Conservation (phyloP, 92 coral and sea anemone genomes). For the Zoanthus sansibaricus region DNA sequence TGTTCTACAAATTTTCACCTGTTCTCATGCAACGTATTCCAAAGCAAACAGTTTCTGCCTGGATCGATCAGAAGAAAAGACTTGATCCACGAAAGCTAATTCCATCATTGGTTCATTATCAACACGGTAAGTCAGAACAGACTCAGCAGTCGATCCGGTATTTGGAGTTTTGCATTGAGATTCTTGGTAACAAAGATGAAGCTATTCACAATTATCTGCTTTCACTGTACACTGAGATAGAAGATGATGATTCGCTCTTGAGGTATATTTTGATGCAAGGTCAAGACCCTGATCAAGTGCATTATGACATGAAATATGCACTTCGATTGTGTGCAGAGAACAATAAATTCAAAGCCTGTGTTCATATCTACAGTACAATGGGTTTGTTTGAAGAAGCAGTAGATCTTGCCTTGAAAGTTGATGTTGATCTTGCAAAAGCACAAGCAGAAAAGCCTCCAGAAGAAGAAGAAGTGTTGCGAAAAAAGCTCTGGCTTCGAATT, state of each 20-base stretch:
- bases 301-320: constrained; percentile 93
- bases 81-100: constrained; percentile 91
- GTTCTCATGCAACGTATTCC: constrained; percentile 98
- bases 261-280: constrained; percentile 94
- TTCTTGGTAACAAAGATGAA: constrained; percentile 84
- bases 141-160: constrained; percentile 92
- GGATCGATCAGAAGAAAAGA: constrained; percentile 94
- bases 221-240: constrained; percentile 86
- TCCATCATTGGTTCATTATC: constrained; percentile 93
- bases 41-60: constrained; percentile 92
- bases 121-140: constrained; percentile 83
- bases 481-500: constrained; percentile 94
- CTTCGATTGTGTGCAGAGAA: constrained; percentile 94
- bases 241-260: constrained; percentile 81
- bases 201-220: constrained; percentile 95
- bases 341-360: constrained; percentile 86
- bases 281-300: constrained; percentile 83
- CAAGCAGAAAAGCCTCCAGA: constrained; percentile 96
- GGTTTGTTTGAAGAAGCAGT: constrained; percentile 98
- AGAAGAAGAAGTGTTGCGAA: constrained; percentile 94
- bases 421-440: constrained; percentile 91
- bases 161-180: constrained; percentile 92
- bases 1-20: constrained; percentile 97
- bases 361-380: constrained; percentile 97
- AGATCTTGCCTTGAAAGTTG: constrained; percentile 93